Base-by-base conservation (phyloP, 2,888 invertebrate genomes). In the Acheta domesticus region DNA sequence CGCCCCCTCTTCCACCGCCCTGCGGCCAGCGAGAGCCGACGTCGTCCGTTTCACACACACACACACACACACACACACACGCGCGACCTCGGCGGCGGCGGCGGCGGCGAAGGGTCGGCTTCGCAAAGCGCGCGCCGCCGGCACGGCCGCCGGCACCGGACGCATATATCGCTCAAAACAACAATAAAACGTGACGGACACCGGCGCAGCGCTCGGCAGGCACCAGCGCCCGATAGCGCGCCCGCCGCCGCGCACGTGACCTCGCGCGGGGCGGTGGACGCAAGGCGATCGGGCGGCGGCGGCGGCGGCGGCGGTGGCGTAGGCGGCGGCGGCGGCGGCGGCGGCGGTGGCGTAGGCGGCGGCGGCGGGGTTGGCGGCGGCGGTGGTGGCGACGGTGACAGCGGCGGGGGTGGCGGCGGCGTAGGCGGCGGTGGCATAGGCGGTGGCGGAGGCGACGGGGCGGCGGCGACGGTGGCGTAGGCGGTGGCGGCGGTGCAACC, bases 101-200 rank as follows among this genome's bases (percentile, higher is more conserved):
- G 36, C 36, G 36, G 5, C 36, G 36, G 36, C 36, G 36, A 36
- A 36, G 36, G 36, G 36, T 36, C 36, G 8, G 36, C 36, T 36
- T 36, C 36, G 36, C 36, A 36, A 36, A 36, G 36, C 36, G 36
- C 0, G 36, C 62, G 62, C 62, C 62, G 12, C 2, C 8, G n/a
- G n/a, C 62, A 62, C 62, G 16, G 62, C 62, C 14, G n/a, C 62
- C 62, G 16, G 62, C 62, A n/a, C 62, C 62, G 62, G 62, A 62
- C n/a, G 3, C 62, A 62, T 62, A 62, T 62, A 62, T 62, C 62
- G 62, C 62, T 62, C 62, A 62, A n/a, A 62, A 14, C 16, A 14
- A 62, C 4, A 62, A 62, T 62, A 62, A 62, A 62, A 62, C 62
- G 62, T 62, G 62, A 62, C 62, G n/a, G 62, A 62, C 62, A 62